Base-by-base conservation (phyloP, 2,113 vertebrate species). In the Limnothrissa miodon region DNA sequence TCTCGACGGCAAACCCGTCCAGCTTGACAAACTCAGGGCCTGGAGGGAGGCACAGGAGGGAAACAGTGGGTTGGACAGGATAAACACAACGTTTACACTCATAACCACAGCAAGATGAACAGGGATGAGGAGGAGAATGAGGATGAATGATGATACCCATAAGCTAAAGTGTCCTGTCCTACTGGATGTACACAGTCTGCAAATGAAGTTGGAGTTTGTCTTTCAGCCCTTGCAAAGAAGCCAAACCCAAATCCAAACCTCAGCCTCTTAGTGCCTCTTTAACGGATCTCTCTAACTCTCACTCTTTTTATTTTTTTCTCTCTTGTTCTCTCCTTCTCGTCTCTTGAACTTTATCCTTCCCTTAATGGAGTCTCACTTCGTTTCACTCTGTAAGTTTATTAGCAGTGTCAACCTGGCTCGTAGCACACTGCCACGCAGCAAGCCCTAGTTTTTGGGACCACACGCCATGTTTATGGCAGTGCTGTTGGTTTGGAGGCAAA, bases 1-100 rank as follows among this genome's bases (percentile, higher is more conserved):
- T 88, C 92, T 93, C 90, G 88, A 94, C 90, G 84, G 95, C 91
- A 89, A 95, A 95, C 85, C 91, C 95, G 85, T 95, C 94, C 87
- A 89, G 90, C 91, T 94, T 91, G 88, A 94, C 93, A 92, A 90
- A 94, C 84, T 95, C 93, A 89, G 91, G 92, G 90, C 93, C 94
- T 94, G 86, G 83, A 90, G 85, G 46, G 78, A 80, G 81, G 84
- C 53, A 88, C 29, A 86, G 39, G 45, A 53, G 0, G 29, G 29
- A 29, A 70, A 33, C 81, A 45, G 10, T 70, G 29, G 36, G 62
- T 36, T 48, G 62, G 29, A 29, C 62, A 70, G 25, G 17, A 70
- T 25, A 25, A 25, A 11, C 59, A 66, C 29, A 25, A 33, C 62
- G 6, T 42, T 42, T 42, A 42, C 42, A 42, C 2, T 42, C 42